A percentile compares a stretch with the other conserved stretches of the same genome.
Conservation (phyloP, 2,113 vertebrate genomes). For the Jacana jacana region DNA sequence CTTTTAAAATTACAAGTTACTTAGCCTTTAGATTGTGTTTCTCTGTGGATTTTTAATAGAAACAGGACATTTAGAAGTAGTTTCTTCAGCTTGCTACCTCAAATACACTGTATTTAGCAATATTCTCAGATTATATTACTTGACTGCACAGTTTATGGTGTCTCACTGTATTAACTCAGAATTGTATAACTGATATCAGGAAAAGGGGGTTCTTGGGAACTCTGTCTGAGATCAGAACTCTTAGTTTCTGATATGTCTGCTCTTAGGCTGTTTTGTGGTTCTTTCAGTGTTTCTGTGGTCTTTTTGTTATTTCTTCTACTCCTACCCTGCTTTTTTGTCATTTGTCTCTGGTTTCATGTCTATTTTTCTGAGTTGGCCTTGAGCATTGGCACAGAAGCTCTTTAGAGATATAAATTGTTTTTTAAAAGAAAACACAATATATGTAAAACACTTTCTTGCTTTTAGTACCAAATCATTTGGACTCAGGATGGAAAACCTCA, state of each 20-base stretch:
- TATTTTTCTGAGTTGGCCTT: not conserved
- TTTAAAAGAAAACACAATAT: not conserved
- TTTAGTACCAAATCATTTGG: not conserved
- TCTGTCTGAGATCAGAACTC: not conserved
- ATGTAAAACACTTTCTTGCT: not conserved
- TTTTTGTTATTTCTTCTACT: not conserved
- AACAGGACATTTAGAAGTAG: not conserved
- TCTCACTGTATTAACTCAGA: not conserved
- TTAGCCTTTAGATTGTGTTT: not conserved
- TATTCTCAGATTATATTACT: not conserved
- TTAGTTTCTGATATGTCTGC: not conserved
- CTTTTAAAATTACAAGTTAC: not conserved
- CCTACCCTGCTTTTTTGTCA: not conserved
- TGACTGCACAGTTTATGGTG: not conserved
- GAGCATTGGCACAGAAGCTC: not conserved
- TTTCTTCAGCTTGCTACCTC: not conserved
- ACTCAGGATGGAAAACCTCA: not conserved
- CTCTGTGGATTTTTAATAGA: not conserved
- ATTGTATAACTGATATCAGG: not conserved
- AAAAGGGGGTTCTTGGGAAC: not conserved
- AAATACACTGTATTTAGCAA: not conserved
- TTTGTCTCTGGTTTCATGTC: not conserved
- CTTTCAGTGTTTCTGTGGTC: not conserved
- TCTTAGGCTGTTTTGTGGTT: not conserved
- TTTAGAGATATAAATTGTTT: not conserved